Percentiles rank a stretch among this genome's conserved stretches.
Conservation (phyloP, 2,888 invertebrate genomes). For the Ectobius pallidus region DNA sequence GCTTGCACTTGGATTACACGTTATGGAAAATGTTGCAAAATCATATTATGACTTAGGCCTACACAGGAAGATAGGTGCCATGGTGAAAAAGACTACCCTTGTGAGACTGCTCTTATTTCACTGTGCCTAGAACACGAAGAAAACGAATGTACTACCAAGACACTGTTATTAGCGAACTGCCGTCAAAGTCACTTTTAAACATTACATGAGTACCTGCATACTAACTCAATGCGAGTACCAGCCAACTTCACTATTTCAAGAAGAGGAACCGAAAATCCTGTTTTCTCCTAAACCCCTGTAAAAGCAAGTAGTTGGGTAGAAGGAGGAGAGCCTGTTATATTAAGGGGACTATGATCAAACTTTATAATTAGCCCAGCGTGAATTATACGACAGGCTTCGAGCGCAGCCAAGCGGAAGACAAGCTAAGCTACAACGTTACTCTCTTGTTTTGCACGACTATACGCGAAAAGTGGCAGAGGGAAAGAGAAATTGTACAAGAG, state of each 20-base stretch:
- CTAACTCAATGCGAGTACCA: background rate
- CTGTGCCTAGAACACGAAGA: too few species aligned
- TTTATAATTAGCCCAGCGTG: slow-evolving; percentile 31
- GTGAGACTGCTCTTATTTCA: too few species aligned
- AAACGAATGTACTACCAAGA: too few species aligned
- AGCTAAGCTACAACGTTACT: slow-evolving; percentile 30
- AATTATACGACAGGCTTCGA: slow-evolving; percentile 29
- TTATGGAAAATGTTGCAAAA: too few species aligned
- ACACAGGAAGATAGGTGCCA: too few species aligned
- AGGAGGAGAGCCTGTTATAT: slow-evolving; percentile 29
- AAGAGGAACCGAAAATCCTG: slow-evolving; percentile 29
- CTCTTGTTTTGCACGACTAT: slow-evolving; percentile 15
- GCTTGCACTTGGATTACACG: too few species aligned
- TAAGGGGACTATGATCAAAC: slow-evolving; percentile 29
- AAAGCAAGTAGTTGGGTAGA: background rate
- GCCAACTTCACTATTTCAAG: background rate
- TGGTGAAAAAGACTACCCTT: too few species aligned
- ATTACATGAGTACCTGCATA: background rate
- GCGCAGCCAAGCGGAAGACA: slow-evolving; percentile 30
- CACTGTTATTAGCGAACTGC: too few species aligned
- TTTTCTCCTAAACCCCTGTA: slow-evolving; percentile 28
- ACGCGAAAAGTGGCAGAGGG: background rate
- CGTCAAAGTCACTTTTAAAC: too few species aligned
- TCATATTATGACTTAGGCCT: too few species aligned
- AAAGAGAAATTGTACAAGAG: background rate